Base-by-base conservation (phyloP, 2,113 vertebrate species). In the Ibidorhyncha struthersii region DNA sequence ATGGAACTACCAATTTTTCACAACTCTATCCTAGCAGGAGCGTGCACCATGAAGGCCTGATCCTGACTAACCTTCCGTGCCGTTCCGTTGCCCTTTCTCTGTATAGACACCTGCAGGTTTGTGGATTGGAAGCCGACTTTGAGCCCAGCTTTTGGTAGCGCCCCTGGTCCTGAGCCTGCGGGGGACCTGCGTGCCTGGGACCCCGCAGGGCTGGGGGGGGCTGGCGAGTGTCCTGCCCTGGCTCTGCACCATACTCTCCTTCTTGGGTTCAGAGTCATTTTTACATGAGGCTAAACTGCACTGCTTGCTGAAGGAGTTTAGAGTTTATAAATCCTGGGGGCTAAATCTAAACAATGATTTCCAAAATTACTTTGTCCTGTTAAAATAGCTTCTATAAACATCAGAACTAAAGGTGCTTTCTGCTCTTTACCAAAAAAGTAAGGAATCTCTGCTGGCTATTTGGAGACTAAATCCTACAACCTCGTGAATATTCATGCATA, bases 191-290 rank as follows among this genome's bases (percentile, higher is more conserved):
- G 56, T 52, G 72, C n/a, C 29, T 12, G 65, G 66, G 56, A 43
- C 63, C 43, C 4, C 6, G 1, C 1, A 3, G 67, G 4, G 18
- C 30, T 41, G 12, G 32, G 10, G 32, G 52, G 29, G 56, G 14
- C 61, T 88, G 3, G 0, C 1, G 6, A 6, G 38, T 0, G 1
- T 22, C 59, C 83, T 14, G 67, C 34, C 67, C 56, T 34, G 38
- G 3, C 61, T 41, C 62, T 36, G 58, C 53, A 27, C 38, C 58
- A 3, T 5, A 1, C 26, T 4, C 30, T 29, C 23, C 72, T 47
- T 27, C 17, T 29, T 6, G 43, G 23, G 1, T 7, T 49, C 74
- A 34, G 26, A 67, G 10, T 4, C 21, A 16, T 2, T 41, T 79
- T 11, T 3, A 32, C 67, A 27, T 1, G n/a, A 77, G 38, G 17